Evolutionary conservation across 2,113 vertebrate genomes (phyloP).

Genomic region (Pterocles orientalis): DNA sequence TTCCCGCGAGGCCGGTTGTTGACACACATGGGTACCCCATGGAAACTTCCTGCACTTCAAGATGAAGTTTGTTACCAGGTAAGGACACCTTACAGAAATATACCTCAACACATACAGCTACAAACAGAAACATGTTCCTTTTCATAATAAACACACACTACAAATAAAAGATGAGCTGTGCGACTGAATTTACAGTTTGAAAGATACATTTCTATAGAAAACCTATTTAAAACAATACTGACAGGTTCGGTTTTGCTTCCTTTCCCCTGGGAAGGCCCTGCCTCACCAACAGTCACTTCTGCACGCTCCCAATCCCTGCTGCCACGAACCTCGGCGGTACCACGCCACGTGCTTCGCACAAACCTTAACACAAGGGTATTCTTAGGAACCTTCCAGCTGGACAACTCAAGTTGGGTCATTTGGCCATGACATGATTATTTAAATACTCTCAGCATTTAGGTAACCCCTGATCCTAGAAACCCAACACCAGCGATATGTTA

Average conservation of each 20-base stretch:
- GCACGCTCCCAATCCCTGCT: not conserved
- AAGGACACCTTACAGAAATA: slow-evolving; percentile 68
- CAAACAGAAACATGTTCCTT: not conserved
- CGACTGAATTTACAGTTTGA: not conserved
- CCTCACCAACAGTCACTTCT: not conserved
- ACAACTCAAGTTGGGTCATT: not conserved
- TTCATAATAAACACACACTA: not conserved
- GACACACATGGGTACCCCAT: slow-evolving; percentile 83
- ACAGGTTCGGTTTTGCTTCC: not conserved
- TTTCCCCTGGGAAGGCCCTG: not conserved
- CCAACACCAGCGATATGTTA: not conserved
- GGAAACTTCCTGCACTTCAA: slow-evolving; percentile 92
- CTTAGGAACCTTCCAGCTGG: not conserved
- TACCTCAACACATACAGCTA: not conserved
- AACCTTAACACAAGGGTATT: not conserved
- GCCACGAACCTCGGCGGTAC: not conserved
- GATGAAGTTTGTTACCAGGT: slow-evolving; percentile 93
- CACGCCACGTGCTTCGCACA: too few species aligned
- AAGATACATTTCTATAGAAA: not conserved
- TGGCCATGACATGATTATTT: not conserved
- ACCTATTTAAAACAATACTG: not conserved
- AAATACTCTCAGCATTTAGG: not conserved
- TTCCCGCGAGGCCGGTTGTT: slow-evolving; percentile 65
- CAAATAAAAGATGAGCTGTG: not conserved
- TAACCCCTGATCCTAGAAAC: not conserved